Evolutionary conservation across 1,140 invertebrate genomes (phyloP).

Genomic region (Calliphora vicina): DNA sequence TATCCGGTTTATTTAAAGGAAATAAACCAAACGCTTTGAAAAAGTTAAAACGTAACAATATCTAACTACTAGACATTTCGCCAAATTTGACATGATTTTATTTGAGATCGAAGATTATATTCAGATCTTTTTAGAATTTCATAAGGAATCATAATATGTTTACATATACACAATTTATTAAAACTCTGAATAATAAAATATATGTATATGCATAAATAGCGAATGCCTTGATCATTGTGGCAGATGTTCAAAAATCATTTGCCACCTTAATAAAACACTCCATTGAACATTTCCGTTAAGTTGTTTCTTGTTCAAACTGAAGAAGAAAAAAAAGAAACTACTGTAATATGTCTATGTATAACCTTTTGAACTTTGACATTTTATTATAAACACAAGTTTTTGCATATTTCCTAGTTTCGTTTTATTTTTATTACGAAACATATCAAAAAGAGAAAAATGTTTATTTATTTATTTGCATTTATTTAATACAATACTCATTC

Average conservation of each 20-base stretch:
- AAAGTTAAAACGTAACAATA: too few relatives aligned
- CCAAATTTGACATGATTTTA: too few relatives aligned
- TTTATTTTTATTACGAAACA: background rate
- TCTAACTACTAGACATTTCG: too few relatives aligned
- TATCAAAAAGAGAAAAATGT: background rate
- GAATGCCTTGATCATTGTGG: too few relatives aligned
- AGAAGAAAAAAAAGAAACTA: background rate
- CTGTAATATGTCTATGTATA: background rate
- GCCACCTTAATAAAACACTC: background rate
- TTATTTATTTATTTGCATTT: background rate
- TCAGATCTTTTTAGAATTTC: too few relatives aligned
- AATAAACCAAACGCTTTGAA: too few relatives aligned
- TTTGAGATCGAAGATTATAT: too few relatives aligned
- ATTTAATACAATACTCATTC: background rate
- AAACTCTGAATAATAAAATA: too few relatives aligned
- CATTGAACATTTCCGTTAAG: background rate
- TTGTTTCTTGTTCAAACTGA: background rate
- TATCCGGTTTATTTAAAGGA: too few relatives aligned
- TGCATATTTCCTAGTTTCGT: background rate
- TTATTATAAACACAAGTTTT: background rate
- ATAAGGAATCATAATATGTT: too few relatives aligned
- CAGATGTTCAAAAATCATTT: background rate
- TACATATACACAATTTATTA: too few relatives aligned
- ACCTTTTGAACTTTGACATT: background rate
- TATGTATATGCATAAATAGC: too few relatives aligned